Percentiles rank a stretch among this genome's conserved stretches.
These are phyloP conservation scores for Timema cristinae DNA, from an alignment of 2,888 invertebrate species.

Conservation along the genomic window DNA sequence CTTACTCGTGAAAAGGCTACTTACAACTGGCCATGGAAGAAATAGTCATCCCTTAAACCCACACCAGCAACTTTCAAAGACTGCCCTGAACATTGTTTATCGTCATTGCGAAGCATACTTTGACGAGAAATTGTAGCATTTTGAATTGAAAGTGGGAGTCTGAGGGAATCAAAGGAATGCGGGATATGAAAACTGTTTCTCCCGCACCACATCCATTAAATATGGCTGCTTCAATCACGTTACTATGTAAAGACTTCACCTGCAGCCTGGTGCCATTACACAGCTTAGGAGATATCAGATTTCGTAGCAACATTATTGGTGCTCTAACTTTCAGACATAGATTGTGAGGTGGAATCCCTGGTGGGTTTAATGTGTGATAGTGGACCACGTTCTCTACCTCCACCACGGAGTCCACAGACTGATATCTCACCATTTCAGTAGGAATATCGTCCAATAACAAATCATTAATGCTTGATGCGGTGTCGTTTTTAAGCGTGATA, in stretches of 20 bases:
- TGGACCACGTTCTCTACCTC: not conserved
- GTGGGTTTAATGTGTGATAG: not conserved
- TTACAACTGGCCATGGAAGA: not conserved
- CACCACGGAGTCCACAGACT: not conserved
- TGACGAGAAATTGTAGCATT: not conserved
- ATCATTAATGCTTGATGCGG: not conserved
- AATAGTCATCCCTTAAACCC: not conserved
- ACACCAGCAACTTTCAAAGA: not conserved
- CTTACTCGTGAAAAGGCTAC: not conserved
- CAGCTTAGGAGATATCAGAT: not conserved
- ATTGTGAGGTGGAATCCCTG: not conserved
- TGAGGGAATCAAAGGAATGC: not conserved
- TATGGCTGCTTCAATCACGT: not conserved
- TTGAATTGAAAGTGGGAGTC: not conserved
- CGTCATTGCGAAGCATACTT: not conserved
- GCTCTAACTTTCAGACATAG: not conserved
- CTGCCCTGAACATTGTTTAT: not conserved
- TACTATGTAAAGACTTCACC: not conserved
- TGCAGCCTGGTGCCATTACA: not conserved
- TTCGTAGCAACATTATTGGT: not conserved
- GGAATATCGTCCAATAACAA: not conserved
- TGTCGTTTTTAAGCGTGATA: not conserved
- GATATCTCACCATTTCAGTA: not conserved
- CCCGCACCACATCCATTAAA: not conserved
- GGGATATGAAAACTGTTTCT: not conserved